These are phyloP conservation scores for Caenorhabditis sulstoni DNA, from an alignment of 2,888 invertebrate species.

Conservation along the genomic window DNA sequence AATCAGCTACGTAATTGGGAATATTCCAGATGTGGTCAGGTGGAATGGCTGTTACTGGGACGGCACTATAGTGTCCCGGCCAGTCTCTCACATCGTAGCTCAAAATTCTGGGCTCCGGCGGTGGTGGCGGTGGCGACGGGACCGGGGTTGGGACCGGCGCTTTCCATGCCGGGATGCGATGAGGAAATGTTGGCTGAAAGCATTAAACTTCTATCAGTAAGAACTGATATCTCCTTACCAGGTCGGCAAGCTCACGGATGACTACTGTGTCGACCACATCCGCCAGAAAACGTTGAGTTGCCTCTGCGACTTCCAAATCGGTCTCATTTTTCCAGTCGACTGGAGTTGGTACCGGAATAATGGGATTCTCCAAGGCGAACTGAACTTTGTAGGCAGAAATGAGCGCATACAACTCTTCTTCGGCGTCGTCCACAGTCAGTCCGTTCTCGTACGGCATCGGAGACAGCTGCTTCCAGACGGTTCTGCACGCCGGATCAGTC, in stretches of 20 bases:
- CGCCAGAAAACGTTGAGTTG: neutral
- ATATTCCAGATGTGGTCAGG: no score
- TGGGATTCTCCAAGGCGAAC: constrained; percentile 21
- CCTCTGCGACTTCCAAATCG: neutral
- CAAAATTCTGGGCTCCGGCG: no score
- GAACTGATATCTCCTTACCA: constrained; percentile 13
- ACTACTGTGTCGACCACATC: constrained; percentile 37
- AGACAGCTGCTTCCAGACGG: constrained; percentile 10
- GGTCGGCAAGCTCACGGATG: constrained; percentile 9
- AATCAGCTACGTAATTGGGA: no score
- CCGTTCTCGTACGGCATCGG: constrained; percentile 25
- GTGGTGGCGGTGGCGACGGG: neutral
- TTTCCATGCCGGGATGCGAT: constrained; percentile 15
- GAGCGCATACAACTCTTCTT: constrained; percentile 18
- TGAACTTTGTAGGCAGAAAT: constrained; percentile 20
- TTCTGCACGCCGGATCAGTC: constrained; percentile 27
- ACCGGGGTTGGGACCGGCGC: neutral
- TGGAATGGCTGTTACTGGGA: no score
- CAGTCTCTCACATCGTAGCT: no score
- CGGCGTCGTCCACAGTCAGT: constrained; percentile 2
- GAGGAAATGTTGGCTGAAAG: constrained; percentile 26
- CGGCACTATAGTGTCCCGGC: no score
- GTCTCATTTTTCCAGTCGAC: neutral
- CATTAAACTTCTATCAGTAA: neutral
- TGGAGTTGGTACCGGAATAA: constrained; percentile 14